Conservation (phyloP, 2,113 vertebrate genomes). For the Theristicus caerulescens region DNA sequence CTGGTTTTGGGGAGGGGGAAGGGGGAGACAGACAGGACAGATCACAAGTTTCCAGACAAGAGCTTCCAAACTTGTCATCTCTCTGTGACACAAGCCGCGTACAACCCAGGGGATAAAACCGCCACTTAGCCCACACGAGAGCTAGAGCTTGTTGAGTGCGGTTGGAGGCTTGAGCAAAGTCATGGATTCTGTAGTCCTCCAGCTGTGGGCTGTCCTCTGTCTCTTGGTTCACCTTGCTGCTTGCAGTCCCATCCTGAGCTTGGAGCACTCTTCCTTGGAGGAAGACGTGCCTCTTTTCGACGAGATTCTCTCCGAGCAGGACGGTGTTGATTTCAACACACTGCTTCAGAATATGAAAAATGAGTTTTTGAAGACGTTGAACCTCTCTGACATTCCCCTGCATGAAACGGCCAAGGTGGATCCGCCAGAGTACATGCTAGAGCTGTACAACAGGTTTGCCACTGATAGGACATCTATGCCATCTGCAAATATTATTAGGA, state of each 20-base stretch:
- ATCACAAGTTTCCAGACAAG: slow-evolving; percentile 73
- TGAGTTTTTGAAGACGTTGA: slow-evolving; percentile 89
- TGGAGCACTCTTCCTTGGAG: slow-evolving; percentile 81
- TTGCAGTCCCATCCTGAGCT: slow-evolving; percentile 84
- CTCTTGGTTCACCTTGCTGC: slow-evolving; percentile 66
- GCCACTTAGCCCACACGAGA: slow-evolving; percentile 61
- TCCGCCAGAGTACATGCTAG: slow-evolving; percentile 96
- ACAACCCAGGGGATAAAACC: slow-evolving; percentile 72
- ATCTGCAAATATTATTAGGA: slow-evolving; percentile 92
- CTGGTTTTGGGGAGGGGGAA: slow-evolving; percentile 72
- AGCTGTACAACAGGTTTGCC: slow-evolving; percentile 96
- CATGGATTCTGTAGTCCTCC: slow-evolving; percentile 68
- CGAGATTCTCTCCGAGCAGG: slow-evolving; percentile 86
- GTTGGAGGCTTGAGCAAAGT: slow-evolving; percentile 20
- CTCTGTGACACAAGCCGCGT: slow-evolving; percentile 75
- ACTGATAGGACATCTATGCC: slow-evolving; percentile 90
- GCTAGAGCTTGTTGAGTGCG: slow-evolving; percentile 57
- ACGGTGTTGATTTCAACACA: slow-evolving; percentile 83
- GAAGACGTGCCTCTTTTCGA: slow-evolving; percentile 85
- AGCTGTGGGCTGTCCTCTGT: slow-evolving; percentile 60
- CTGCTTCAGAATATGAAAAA: slow-evolving; percentile 88
- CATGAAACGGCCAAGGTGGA: slow-evolving; percentile 81
- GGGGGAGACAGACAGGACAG: slow-evolving; percentile 69
- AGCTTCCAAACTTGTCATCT: slow-evolving; percentile 83
- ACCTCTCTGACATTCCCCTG: slow-evolving; percentile 84